Evolutionary conservation across 1,140 invertebrate species (phyloP).

Genomic region (Drosophila santomea): DNA sequence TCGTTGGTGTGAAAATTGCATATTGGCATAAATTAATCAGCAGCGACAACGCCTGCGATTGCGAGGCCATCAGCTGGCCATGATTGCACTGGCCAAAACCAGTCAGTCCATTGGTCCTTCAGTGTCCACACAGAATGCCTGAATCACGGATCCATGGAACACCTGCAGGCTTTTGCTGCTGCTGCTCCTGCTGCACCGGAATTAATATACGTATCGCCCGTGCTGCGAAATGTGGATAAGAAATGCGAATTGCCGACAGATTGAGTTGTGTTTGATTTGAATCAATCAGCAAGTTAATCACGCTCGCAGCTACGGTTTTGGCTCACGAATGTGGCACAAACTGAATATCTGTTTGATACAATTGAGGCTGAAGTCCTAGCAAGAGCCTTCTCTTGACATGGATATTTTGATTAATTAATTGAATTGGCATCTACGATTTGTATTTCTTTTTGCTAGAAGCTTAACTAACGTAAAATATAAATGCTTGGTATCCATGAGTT

Average conservation of each 20-base stretch:
- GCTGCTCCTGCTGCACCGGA: not conserved
- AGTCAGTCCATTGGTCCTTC: constrained; percentile 13
- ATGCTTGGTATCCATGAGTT: too few relatives aligned
- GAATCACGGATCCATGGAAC: constrained; percentile 1
- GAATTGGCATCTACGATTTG: not conserved
- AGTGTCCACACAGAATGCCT: constrained; percentile 25
- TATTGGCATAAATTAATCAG: constrained; percentile 82
- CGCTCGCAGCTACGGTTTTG: not conserved
- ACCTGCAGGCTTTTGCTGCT: constrained; percentile 7
- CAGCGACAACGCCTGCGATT: constrained; percentile 41
- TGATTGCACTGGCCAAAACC: constrained; percentile 53
- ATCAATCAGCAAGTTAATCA: constrained; percentile 27
- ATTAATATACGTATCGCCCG: constrained; percentile 30
- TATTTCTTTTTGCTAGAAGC: not conserved
- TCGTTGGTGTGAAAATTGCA: constrained; percentile 80
- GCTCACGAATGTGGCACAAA: not conserved
- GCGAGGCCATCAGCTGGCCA: constrained; percentile 58
- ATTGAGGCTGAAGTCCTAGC: not conserved
- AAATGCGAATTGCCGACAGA: constrained; percentile 25
- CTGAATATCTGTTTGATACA: constrained; percentile 12
- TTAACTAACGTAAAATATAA: not conserved
- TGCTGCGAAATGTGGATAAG: constrained; percentile 16
- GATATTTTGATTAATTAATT: not conserved
- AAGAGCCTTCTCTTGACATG: not conserved
- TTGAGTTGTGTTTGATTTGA: constrained; percentile 42